Conservation (phyloP, 2,888 invertebrate genomes). For the Macaria notata region DNA sequence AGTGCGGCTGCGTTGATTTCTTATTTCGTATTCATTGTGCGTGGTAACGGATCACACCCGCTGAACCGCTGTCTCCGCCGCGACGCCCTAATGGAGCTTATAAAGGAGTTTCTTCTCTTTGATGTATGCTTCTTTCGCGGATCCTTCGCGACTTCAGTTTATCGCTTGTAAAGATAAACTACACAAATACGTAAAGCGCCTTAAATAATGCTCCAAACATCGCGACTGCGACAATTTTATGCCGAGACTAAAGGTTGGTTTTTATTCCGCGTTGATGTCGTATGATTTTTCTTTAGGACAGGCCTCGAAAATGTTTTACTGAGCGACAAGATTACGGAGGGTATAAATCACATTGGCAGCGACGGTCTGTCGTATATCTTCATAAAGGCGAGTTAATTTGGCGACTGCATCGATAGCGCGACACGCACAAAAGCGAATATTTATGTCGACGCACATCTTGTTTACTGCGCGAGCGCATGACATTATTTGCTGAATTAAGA, state of each 20-base stretch:
- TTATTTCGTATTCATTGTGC: slow-evolving; percentile 77
- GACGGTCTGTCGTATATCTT: slow-evolving; percentile 61
- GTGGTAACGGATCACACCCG: slow-evolving; percentile 66
- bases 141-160: slow-evolving; percentile 26
- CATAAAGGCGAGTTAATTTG: slow-evolving; percentile 69
- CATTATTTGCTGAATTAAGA: slow-evolving; percentile 43
- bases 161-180: slow-evolving; percentile 34
- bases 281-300: slow-evolving; percentile 11
- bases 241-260: slow-evolving; percentile 6
- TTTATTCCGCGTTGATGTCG: slow-evolving; percentile 16
- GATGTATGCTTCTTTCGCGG: slow-evolving; percentile 33
- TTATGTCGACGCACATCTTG: slow-evolving; percentile 55
- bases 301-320: slow-evolving; percentile 14
- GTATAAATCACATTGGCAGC: slow-evolving; percentile 49
- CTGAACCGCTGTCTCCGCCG: slow-evolving; percentile 46
- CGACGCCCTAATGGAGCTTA: slow-evolving; percentile 33
- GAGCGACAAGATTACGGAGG: slow-evolving; percentile 29
- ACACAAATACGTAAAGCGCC: slow-evolving; percentile 32
- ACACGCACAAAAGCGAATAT: slow-evolving; percentile 57
- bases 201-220: slow-evolving; percentile 22
- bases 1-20: slow-evolving; percentile 75
- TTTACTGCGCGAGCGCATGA: slow-evolving; percentile 58
- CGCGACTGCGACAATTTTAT: slow-evolving; percentile 12
- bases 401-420: slow-evolving; percentile 61
- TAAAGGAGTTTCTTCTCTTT: slow-evolving; percentile 33